A percentile compares a stretch with the other conserved stretches of the same genome.
Evolutionary conservation across 2,797 vertebrate species (phyloP).

Genomic region (Tamandua tetradactyla): DNA sequence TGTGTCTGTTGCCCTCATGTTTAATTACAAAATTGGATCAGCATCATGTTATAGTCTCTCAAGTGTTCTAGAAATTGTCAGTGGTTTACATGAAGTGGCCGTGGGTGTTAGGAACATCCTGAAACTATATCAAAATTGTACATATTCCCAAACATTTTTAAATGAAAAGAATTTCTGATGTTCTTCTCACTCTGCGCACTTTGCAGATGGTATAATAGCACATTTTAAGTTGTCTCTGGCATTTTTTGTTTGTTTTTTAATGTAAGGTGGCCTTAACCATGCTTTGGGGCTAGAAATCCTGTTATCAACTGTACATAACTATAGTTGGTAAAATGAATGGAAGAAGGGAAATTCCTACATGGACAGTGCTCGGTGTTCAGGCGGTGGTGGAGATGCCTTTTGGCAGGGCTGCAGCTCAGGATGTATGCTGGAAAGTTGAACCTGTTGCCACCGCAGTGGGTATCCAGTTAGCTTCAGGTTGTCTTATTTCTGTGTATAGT

Average conservation of each 20-base stretch:
- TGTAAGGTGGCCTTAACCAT: conserved; percentile 90
- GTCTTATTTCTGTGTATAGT: conserved; percentile 88
- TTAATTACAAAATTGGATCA: conserved; percentile 85
- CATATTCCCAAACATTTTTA: conserved; percentile 89
- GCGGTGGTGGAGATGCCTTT: conserved; percentile 78
- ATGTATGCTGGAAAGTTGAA: conserved; percentile 84
- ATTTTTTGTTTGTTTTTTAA: conserved; percentile 84
- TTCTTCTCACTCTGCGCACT: conserved; percentile 90
- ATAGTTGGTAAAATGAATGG: conserved; percentile 87
- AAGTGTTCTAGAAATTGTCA: conserved; percentile 86
- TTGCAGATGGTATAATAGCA: conserved; percentile 90
- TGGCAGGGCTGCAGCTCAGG: conserved; percentile 81
- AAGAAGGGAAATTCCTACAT: conserved; percentile 82
- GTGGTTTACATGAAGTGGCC: conserved; percentile 87
- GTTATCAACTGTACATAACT: conserved; percentile 90
- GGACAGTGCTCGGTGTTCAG: conserved; percentile 84
- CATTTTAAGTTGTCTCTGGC: conserved; percentile 90
- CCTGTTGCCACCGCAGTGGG: conserved; percentile 87
- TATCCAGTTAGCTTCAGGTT: conserved; percentile 86
- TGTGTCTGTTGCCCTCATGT: conserved; percentile 85
- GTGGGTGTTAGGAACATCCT: conserved; percentile 84
- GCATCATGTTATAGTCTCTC: conserved; percentile 84
- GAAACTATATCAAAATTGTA: conserved; percentile 90
- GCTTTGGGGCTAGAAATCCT: conserved; percentile 89
- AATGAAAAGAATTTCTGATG: conserved; percentile 87